Conservation (phyloP, 2,888 invertebrate species). For the Caenorhabditis drosophilae region DNA sequence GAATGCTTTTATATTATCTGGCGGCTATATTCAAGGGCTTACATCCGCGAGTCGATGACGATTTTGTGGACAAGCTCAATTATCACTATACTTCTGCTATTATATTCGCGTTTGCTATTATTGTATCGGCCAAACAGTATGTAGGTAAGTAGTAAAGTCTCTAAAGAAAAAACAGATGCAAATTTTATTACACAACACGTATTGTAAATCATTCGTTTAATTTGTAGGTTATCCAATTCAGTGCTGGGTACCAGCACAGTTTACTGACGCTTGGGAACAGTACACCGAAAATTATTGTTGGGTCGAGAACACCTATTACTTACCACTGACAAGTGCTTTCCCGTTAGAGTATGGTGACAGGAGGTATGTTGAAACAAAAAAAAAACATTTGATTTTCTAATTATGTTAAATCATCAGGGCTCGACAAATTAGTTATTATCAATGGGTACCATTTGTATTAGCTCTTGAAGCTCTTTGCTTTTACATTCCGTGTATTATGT, state of each 20-base stretch:
- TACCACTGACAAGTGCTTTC: slow-evolving; percentile 71
- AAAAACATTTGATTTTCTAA: background rate
- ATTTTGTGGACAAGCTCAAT: slow-evolving; percentile 68
- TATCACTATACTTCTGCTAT: slow-evolving; percentile 70
- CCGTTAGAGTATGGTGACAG: slow-evolving; percentile 69
- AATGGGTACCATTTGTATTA: slow-evolving; percentile 72
- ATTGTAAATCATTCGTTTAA: background rate
- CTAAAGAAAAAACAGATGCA: too few species aligned
- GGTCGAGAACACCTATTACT: slow-evolving; percentile 73
- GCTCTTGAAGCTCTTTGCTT: slow-evolving; percentile 72
- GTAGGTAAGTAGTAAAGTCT: slow-evolving; percentile 55
- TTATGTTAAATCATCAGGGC: slow-evolving; percentile 52
- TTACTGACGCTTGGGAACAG: slow-evolving; percentile 72
- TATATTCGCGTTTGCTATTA: slow-evolving; percentile 70
- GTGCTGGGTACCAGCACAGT: slow-evolving; percentile 73
- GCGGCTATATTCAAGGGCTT: slow-evolving; percentile 70
- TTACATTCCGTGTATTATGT: slow-evolving; percentile 73
- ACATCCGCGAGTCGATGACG: slow-evolving; percentile 69
- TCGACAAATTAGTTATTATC: slow-evolving; percentile 69
- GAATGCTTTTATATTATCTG: slow-evolving; percentile 69
- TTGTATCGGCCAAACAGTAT: slow-evolving; percentile 70
- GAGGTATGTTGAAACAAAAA: slow-evolving; percentile 48
- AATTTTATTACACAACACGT: background rate
- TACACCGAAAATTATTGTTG: slow-evolving; percentile 73
- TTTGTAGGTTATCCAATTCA: slow-evolving; percentile 68